Base-by-base conservation (phyloP, 2,888 invertebrate genomes). In the Chouioia cunea region DNA sequence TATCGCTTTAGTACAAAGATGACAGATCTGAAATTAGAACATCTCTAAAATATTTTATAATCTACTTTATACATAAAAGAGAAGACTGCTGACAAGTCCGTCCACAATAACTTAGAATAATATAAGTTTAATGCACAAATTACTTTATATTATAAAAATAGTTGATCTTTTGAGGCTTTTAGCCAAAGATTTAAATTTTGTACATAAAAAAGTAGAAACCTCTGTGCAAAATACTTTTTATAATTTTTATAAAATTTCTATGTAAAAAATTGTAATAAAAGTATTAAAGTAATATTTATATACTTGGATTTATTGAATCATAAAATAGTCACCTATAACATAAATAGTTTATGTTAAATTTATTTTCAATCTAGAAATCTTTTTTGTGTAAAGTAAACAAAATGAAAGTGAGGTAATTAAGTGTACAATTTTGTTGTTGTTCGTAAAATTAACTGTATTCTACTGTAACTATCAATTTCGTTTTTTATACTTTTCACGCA, bases 11-110 rank as follows among this genome's bases (percentile, higher is more conserved):
- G 64, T 71, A 58, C 58, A 66, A 67, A 71, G 14, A 54, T 52
- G 20, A 53, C 2, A 15, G 57, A 58, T 44, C 20, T 65, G 56
- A 36, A 36, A 36, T 36, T 12, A 36, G 10, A 36, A 36, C 10
- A 36, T 36, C 12, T 36, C 12, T 14, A 54, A 64, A 52, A 23
- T 36, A 60, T 60, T 59, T n/a, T 62, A 54, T 27, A 48, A 56
- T 58, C 47, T 68, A 52, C 23, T 58, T 48, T 56, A 43, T 60
- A 22, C 50, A 46, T 62, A 58, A 57, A 50, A 46, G 67, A 68
- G 76, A 77, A 79, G 78, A 79, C 78, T 80, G 78, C 74, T 64
- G 60, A 76, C 73, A 62, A 36, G 36, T 36, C 79, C 80, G 79
- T 81, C 79, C 80, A 77, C 66, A 75, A 54, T 75, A 70, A 65